phyloP scores from a whole-genome alignment of 2,888 invertebrate species.

The Apoda limacodes region DNA sequence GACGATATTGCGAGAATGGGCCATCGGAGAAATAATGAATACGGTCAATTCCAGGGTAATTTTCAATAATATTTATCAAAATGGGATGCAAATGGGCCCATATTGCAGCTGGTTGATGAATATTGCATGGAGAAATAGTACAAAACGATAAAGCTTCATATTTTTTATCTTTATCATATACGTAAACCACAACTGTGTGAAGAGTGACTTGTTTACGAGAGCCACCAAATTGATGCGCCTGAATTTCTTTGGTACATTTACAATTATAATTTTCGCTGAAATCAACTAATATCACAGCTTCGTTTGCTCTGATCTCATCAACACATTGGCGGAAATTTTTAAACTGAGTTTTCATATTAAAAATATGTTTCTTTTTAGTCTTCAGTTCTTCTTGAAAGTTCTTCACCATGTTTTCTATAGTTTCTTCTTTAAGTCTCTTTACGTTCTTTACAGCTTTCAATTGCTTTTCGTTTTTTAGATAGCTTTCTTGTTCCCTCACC shows the following conservation, averaged over 20 bases:
- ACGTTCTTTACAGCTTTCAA: constrained; percentile 15
- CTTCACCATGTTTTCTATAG: constrained; percentile 4
- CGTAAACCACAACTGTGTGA: constrained; percentile 33
- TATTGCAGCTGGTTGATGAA: constrained; percentile 33
- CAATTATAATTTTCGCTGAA: constrained; percentile 32
- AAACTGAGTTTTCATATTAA: constrained; percentile 15
- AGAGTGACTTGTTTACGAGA: constrained; percentile 29
- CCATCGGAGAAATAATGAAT: constrained; percentile 35
- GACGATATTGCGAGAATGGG: constrained; percentile 22
- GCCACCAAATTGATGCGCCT: constrained; percentile 37
- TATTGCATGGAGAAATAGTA: constrained; percentile 26
- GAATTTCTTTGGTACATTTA: constrained; percentile 14
- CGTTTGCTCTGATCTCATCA: constrained; percentile 9
- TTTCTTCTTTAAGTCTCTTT: constrained; percentile 8
- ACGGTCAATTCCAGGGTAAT: constrained; percentile 12
- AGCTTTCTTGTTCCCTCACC: constrained; percentile 14
- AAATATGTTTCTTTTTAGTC: constrained; percentile 14
- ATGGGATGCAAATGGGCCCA: constrained; percentile 35
- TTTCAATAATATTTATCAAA: constrained; percentile 9
- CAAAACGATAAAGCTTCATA: constrained; percentile 19
- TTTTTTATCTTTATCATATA: constrained; percentile 9
- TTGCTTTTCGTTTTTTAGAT: constrained; percentile 11
- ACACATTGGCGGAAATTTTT: constrained; percentile 11
- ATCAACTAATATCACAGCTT: constrained; percentile 18
- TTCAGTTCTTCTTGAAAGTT: constrained; percentile 14